Conservation (phyloP, 2,113 vertebrate genomes). For the Ibidorhyncha struthersii region DNA sequence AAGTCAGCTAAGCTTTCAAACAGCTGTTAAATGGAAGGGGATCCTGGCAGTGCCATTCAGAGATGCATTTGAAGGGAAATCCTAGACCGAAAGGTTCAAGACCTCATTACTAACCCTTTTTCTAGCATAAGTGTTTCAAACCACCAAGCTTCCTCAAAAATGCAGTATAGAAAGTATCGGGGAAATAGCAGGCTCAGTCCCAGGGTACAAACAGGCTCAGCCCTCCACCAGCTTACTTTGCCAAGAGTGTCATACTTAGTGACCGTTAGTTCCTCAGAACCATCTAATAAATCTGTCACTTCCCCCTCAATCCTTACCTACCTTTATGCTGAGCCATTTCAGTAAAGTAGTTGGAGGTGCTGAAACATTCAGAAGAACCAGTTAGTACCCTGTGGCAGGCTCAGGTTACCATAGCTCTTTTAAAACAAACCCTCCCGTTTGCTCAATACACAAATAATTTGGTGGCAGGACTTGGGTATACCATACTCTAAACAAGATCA, state of each 20-base stretch:
- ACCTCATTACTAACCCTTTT: neutral
- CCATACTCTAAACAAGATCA: neutral
- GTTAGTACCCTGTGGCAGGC: neutral
- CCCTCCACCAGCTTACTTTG: neutral
- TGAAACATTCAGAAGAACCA: neutral
- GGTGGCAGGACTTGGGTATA: neutral
- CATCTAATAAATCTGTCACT: neutral
- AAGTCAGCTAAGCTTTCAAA: neutral
- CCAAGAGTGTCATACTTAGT: neutral
- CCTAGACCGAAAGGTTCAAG: neutral
- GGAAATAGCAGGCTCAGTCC: neutral
- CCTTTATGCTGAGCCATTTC: neutral
- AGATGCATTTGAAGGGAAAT: neutral
- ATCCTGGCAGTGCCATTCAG: neutral
- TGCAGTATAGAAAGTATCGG: fast-evolving
- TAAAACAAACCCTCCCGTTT: neutral
- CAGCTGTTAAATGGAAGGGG: neutral
- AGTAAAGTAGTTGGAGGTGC: neutral
- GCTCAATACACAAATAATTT: neutral
- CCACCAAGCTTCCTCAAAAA: neutral
- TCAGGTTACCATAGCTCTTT: neutral
- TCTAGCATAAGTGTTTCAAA: neutral
- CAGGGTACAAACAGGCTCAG: neutral
- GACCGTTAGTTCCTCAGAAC: neutral
- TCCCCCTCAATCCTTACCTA: neutral